Percentiles rank a stretch among this genome's conserved stretches.
phyloP scores from a whole-genome alignment of 2,888 invertebrate species.

The Pogonocherus hispidulus region DNA sequence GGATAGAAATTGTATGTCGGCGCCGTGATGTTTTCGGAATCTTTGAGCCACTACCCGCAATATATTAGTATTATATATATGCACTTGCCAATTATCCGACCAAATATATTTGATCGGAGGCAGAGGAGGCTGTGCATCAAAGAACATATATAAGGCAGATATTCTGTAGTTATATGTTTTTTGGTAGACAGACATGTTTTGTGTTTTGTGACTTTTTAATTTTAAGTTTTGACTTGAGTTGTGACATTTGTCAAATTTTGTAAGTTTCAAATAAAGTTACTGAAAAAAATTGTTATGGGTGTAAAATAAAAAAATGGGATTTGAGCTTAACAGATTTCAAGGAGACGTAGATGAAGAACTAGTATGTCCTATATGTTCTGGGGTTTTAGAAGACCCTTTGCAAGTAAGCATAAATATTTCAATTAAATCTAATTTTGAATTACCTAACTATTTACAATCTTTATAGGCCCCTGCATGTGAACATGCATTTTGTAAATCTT shows the following conservation, averaged over 20 bases:
- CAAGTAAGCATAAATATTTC: slow-evolving; percentile 77
- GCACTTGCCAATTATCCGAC: no score
- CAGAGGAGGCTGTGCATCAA: no score
- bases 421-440: no score
- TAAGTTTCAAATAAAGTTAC: background rate
- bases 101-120: no score
- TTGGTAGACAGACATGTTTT: no score
- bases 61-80: no score
- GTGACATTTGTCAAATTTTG: slow-evolving; percentile 21
- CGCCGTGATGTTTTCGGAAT: no score
- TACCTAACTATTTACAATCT: slow-evolving; percentile 26
- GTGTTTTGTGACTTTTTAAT: no score
- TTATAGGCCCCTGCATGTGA: slow-evolving; percentile 92
- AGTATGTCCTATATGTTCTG: slow-evolving; percentile 95
- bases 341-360: slow-evolving; percentile 97
- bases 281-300: slow-evolving; percentile 40
- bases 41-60: no score
- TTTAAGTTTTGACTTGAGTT: slow-evolving; percentile 1
- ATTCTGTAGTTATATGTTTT: background rate
- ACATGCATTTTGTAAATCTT: slow-evolving; percentile 94
- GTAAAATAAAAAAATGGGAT: slow-evolving; percentile 80
- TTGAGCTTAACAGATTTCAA: slow-evolving; percentile 93
- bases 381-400: slow-evolving; percentile 93
- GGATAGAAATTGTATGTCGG: no score
- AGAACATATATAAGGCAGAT: no score